Evolutionary conservation across 1,140 invertebrate species (phyloP).

Genomic region (Zaprionus nigranus): DNA sequence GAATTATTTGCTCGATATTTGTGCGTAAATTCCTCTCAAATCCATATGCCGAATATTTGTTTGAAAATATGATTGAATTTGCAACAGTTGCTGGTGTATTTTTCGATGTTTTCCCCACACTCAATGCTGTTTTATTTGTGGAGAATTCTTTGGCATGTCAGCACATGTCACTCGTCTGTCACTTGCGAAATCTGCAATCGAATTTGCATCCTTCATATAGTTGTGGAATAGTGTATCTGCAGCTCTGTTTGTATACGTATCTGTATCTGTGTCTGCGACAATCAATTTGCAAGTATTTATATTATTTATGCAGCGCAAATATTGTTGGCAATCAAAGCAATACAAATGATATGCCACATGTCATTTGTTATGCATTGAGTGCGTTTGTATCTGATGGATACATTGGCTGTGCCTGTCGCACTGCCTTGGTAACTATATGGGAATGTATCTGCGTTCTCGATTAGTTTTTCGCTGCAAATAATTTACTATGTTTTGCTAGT

Average conservation of each 20-base stretch:
- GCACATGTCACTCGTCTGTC: slow-evolving; percentile 4
- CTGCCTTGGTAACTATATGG: too few relatives aligned
- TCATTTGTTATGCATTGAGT: slow-evolving; percentile 67
- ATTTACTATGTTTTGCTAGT: slow-evolving; percentile 42
- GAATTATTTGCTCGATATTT: not conserved
- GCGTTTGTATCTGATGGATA: slow-evolving; percentile 36
- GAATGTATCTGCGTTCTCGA: slow-evolving; percentile 7
- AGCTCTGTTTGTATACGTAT: not conserved
- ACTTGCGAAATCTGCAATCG: not conserved
- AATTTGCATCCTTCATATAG: slow-evolving; percentile 18
- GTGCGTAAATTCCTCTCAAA: too few relatives aligned
- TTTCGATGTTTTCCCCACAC: not conserved
- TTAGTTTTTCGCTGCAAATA: slow-evolving; percentile 43
- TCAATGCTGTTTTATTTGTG: not conserved
- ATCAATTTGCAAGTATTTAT: slow-evolving; percentile 67
- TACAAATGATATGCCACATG: slow-evolving; percentile 23
- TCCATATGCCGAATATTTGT: not conserved
- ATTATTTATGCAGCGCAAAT: slow-evolving; percentile 52
- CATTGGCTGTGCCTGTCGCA: slow-evolving; percentile 31
- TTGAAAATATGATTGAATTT: not conserved
- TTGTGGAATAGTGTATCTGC: slow-evolving; percentile 1
- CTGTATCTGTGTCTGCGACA: slow-evolving; percentile 41
- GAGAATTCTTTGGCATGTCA: not conserved
- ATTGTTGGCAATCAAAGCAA: slow-evolving; percentile 54
- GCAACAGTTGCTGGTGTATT: slow-evolving; percentile 1